These are phyloP conservation scores for Rhinopomastus cyanomelas DNA, from an alignment of 2,113 vertebrate genomes.

Conservation along the genomic window DNA sequence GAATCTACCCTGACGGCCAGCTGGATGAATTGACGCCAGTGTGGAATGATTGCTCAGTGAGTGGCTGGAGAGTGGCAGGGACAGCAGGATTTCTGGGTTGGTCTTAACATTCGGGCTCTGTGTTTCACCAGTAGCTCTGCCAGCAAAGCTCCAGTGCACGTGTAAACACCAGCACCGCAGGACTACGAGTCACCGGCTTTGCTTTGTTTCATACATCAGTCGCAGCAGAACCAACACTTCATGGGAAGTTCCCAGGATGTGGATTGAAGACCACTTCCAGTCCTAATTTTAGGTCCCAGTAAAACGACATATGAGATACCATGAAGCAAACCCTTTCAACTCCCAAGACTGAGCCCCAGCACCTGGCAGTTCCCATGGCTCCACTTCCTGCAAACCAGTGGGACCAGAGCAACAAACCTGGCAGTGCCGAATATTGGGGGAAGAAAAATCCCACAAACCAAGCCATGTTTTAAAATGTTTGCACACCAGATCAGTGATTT, in stretches of 20 bases:
- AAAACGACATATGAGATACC: background rate
- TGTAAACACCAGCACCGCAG: background rate
- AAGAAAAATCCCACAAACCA: too few relatives aligned
- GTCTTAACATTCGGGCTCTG: background rate
- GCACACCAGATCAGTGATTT: background rate
- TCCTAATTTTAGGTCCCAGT: background rate
- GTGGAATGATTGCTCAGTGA: accelerated
- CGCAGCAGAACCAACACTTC: background rate
- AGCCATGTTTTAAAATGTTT: background rate
- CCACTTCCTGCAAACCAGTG: background rate
- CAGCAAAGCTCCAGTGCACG: background rate
- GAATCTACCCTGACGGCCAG: background rate
- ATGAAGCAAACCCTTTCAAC: background rate
- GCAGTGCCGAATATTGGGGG: background rate
- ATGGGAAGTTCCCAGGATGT: background rate
- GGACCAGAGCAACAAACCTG: background rate
- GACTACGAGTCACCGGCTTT: background rate
- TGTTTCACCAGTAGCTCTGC: background rate
- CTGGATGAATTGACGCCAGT: background rate
- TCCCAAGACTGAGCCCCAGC: background rate
- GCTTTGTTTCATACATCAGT: background rate
- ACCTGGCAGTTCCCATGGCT: background rate
- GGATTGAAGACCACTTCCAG: background rate
- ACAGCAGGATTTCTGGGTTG: background rate
- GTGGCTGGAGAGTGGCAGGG: background rate